Conservation (phyloP, 2,797 vertebrate species). For the Echeneis naucrates region DNA sequence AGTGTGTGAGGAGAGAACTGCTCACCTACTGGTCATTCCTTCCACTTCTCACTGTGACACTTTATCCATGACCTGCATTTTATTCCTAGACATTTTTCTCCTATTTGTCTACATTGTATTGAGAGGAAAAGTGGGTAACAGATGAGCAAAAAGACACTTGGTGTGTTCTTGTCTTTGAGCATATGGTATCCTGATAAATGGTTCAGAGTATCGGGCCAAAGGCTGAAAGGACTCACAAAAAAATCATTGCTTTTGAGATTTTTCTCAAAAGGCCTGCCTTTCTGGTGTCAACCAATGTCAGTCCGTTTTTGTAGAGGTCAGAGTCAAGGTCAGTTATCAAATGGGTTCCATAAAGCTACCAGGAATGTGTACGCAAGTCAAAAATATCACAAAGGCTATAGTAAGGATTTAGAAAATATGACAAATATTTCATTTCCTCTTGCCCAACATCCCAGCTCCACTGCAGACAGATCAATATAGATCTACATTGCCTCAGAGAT, state of each 20-base stretch:
- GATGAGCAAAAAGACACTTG: neutral
- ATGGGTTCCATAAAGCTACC: neutral
- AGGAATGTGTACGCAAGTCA: neutral
- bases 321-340: conserved; percentile 33
- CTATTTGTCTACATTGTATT: neutral
- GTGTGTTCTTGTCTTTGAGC: neutral
- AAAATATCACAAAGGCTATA: neutral
- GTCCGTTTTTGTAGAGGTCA: conserved; percentile 28
- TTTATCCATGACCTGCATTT: neutral
- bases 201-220: neutral
- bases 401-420: conserved; percentile 1
- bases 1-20: neutral
- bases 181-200: neutral
- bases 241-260: neutral
- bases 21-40: conserved; percentile 13
- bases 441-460: conserved; percentile 13
- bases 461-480: conserved; percentile 53
- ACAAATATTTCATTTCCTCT: conserved; percentile 2
- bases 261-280: neutral
- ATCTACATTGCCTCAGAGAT: conserved; percentile 15
- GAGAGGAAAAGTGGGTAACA: neutral
- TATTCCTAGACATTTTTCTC: neutral
- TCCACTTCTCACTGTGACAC: conserved; percentile 8
- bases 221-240: neutral
- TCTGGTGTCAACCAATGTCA: neutral